These are phyloP conservation scores for Drosophila formosana DNA, from an alignment of 2,888 invertebrate genomes.

Conservation along the genomic window DNA sequence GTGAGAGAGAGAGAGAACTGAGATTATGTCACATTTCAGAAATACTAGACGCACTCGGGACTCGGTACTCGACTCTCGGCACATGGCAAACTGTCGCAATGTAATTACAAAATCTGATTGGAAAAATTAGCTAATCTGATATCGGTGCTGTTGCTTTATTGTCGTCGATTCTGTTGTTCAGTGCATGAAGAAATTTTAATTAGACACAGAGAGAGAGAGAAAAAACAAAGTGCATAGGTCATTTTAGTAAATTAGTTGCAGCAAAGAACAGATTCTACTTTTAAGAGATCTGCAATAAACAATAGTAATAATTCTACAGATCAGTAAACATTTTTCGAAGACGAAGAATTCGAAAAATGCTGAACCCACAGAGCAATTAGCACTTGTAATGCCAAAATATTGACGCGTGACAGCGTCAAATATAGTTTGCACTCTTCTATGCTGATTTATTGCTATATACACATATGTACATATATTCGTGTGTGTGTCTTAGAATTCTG, in stretches of 20 bases:
- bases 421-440: neutral
- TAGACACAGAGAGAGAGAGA: neutral
- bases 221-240: constrained; percentile 1
- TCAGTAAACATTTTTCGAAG: no score
- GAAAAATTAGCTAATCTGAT: constrained; percentile 42
- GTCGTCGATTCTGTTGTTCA: neutral
- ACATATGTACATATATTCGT: neutral
- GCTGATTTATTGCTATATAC: neutral
- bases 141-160: constrained; percentile 1
- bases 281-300: no score
- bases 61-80: neutral
- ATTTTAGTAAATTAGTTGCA: neutral
- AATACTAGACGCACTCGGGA: constrained; percentile 20
- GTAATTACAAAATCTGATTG: constrained; percentile 69
- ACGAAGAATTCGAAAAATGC: neutral
- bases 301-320: no score
- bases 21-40: constrained; percentile 54
- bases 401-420: constrained; percentile 28
- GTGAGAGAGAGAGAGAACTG: constrained; percentile 32
- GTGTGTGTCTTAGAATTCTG: constrained; percentile 28
- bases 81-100: constrained; percentile 37
- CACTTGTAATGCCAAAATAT: constrained; percentile 45
- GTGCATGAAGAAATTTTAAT: neutral
- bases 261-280: neutral
- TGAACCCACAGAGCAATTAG: constrained; percentile 44